These are phyloP conservation scores for Saguinus oedipus DNA, from an alignment of 2,797 vertebrate genomes.

Conservation along the genomic window DNA sequence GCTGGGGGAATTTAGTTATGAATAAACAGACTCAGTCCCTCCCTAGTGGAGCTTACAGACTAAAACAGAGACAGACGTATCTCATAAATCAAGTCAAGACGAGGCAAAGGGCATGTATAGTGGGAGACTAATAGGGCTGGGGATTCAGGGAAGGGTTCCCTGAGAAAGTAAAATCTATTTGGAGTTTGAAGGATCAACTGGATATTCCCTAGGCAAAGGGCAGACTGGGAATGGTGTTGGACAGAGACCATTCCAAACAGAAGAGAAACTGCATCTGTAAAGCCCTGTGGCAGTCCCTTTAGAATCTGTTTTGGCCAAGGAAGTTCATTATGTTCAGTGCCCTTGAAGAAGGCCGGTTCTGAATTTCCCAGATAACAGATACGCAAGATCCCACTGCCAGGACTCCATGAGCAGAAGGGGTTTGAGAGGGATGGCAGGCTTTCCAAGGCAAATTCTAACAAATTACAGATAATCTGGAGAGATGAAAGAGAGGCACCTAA, in stretches of 20 bases:
- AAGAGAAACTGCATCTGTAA: background rate
- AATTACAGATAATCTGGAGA: background rate
- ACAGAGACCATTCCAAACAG: background rate
- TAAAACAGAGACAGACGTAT: background rate
- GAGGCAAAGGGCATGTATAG: background rate
- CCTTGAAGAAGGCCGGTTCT: background rate
- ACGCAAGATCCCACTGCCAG: background rate
- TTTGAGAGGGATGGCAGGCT: background rate
- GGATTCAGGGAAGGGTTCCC: background rate
- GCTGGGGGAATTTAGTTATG: background rate
- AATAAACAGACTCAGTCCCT: background rate
- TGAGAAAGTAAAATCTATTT: conserved; percentile 27
- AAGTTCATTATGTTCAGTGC: background rate
- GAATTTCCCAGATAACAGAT: background rate
- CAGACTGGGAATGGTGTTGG: background rate
- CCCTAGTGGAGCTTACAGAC: background rate
- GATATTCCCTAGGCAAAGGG: background rate
- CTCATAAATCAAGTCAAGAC: background rate
- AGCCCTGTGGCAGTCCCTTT: background rate
- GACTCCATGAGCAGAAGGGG: background rate
- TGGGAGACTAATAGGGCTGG: background rate
- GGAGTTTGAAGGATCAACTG: background rate
- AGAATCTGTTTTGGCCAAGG: background rate
- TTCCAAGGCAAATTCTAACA: background rate
- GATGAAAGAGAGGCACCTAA: background rate